Evolutionary conservation across 2,797 vertebrate species (phyloP), one percentile per base, ranked within the genome.

Genomic region (Emys orbicularis): DNA sequence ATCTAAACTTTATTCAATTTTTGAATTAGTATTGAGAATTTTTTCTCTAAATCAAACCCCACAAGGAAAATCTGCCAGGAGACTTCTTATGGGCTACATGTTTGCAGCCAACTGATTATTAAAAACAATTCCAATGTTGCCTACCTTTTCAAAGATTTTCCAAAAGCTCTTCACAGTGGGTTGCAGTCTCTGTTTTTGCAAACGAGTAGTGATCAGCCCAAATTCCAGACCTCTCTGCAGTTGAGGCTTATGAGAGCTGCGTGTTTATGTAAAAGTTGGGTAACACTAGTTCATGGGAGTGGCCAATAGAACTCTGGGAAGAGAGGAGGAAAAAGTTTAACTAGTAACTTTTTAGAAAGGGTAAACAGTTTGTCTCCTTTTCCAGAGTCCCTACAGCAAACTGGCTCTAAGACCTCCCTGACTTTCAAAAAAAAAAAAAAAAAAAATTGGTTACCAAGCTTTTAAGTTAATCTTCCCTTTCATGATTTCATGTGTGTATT

Each of bases 261-360:
- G 84, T 96, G 93, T 93, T 97, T 92, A 44, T 96, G 92, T 49
- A 57, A 74, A 90, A 93, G 91, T 92, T 94, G 88, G 74, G 92
- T 83, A 94, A 97, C 8, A 31, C 89, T 90, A 86, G 94, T 96
- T 84, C 83, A 2, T 80, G 95, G 97, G 97, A 97, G 98, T 97
- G 93, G 98, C 93, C 96, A 94, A 56, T 0, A 18, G 80, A 25
- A 3, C 68, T 0, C 83, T 11, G 27, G 95, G 93, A 90, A 85
- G 86, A 86, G 49, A 84, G 41, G 18, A 90, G 74, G 81, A 61
- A 47, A 37, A 76, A 41, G 34, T 94, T 92, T 50, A 44, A 87
- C 83, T 90, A 68, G 94, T 86, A 95, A 49, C 37, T 31, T 65
- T 61, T 31, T 4, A 61, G 87, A 61, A 92, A 47, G 96, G 12